These are phyloP conservation scores for Eueides isabella DNA, from an alignment of 1,140 invertebrate genomes.

Conservation along the genomic window DNA sequence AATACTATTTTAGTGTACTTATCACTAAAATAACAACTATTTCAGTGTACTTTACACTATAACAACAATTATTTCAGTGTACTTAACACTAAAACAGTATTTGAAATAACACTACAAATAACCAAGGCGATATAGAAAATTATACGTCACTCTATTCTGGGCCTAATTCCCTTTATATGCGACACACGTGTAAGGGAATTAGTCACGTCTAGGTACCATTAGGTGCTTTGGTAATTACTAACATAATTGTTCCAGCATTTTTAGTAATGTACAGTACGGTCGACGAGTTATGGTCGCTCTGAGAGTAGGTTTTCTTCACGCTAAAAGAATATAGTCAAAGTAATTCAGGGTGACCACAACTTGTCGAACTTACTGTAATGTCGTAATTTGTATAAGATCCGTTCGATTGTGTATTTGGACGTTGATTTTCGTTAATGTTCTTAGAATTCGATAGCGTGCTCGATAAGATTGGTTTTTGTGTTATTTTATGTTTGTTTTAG, in stretches of 20 bases:
- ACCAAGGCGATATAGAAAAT: conserved; percentile 31
- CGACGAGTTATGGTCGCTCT: no score
- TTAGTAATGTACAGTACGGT: conserved; percentile 25
- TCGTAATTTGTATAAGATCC: conserved; percentile 15
- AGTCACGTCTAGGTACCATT: conserved; percentile 36
- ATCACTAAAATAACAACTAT: no score
- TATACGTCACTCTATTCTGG: conserved; percentile 31
- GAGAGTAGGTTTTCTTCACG: no score
- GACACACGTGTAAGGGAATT: conserved; percentile 34
- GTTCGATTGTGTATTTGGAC: background rate
- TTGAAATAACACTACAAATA: conserved; percentile 13
- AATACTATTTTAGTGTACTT: no score
- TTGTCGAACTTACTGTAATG: no score
- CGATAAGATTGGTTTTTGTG: background rate
- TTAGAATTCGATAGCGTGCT: background rate
- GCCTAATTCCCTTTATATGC: conserved; percentile 38
- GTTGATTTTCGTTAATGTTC: background rate
- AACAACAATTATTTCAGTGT: no score
- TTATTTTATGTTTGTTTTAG: background rate
- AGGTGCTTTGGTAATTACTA: conserved; percentile 36
- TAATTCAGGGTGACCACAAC: no score
- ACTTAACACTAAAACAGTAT: background rate
- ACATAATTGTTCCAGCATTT: conserved; percentile 30
- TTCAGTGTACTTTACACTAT: no score
- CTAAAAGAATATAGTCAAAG: no score